phyloP scores from a whole-genome alignment of 2,797 vertebrate species.

The Oreonectes daqikongensis region DNA sequence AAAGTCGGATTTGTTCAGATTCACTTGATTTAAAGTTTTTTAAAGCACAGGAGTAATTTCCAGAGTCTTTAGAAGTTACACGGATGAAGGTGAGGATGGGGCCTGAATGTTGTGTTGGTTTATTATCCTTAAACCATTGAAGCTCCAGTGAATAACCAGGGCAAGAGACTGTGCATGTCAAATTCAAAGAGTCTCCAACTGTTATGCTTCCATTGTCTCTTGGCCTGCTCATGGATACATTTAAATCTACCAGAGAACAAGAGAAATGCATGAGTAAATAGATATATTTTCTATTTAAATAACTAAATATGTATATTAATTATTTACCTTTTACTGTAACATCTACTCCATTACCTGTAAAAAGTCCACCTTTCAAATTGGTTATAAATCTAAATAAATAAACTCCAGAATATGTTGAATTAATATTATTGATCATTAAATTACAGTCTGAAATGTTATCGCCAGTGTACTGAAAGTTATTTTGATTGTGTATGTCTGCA shows the following conservation, averaged over 20 bases:
- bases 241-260: constrained; percentile 27
- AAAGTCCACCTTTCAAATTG: fast-evolving
- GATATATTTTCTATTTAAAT: not conserved
- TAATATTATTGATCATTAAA: constrained; percentile 37
- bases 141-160: constrained; percentile 3
- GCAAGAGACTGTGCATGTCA: constrained; percentile 39
- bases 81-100: constrained; percentile 21
- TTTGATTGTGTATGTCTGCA: fast-evolving
- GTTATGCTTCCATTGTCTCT: constrained; percentile 22
- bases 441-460: constrained; percentile 28
- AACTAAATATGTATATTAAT: no score
- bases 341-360: not conserved
- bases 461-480: constrained; percentile 12
- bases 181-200: constrained; percentile 29
- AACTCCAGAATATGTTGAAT: not conserved
- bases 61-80: constrained; percentile 24
- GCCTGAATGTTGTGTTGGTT: not conserved
- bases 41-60: constrained; percentile 39
- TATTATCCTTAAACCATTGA: constrained; percentile 37
- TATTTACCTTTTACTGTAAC: constrained; percentile 33
- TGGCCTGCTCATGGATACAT: constrained; percentile 11
- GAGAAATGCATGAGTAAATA: not conserved
- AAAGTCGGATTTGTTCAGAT: constrained; percentile 18
- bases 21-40: not conserved
- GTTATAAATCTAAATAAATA: constrained; percentile 48